Evolutionary conservation across 2,888 invertebrate genomes (phyloP).

Genomic region (Acanthacorydalis orientalis): DNA sequence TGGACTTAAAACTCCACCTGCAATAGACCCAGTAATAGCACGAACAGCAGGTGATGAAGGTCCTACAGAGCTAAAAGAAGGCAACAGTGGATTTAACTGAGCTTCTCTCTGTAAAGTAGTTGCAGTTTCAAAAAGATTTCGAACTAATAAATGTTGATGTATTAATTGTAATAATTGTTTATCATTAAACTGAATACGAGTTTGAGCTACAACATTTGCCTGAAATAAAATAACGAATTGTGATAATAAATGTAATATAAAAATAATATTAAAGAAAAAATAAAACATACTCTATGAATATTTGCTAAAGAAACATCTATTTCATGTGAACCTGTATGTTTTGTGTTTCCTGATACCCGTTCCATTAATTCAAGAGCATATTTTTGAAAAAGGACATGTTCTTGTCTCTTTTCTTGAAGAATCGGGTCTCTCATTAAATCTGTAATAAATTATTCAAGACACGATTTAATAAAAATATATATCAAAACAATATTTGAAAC

Average conservation of each 20-base stretch:
- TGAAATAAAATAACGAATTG: slow-evolving; percentile 18
- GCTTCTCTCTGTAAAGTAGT: slow-evolving; percentile 61
- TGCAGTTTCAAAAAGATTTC: slow-evolving; percentile 61
- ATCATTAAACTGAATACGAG: slow-evolving; percentile 87
- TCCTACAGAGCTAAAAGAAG: slow-evolving; percentile 18
- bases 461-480: neutral
- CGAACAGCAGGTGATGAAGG: slow-evolving; percentile 15
- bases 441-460: slow-evolving; percentile 21
- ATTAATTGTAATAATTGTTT: slow-evolving; percentile 84
- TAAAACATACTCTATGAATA: slow-evolving; percentile 56
- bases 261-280: slow-evolving; percentile 1
- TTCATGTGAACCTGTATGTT: slow-evolving; percentile 53
- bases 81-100: slow-evolving; percentile 37
- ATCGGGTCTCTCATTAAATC: slow-evolving; percentile 92
- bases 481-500: neutral
- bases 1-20: slow-evolving; percentile 23
- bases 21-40: neutral
- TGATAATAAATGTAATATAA: neutral
- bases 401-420: slow-evolving; percentile 86
- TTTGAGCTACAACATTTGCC: slow-evolving; percentile 93
- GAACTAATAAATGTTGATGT: slow-evolving; percentile 64
- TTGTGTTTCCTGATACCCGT: slow-evolving; percentile 79
- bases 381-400: slow-evolving; percentile 91
- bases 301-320: slow-evolving; percentile 76
- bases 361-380: slow-evolving; percentile 83